Base-by-base conservation (phyloP, 2,113 vertebrate species). In the Riparia riparia region DNA sequence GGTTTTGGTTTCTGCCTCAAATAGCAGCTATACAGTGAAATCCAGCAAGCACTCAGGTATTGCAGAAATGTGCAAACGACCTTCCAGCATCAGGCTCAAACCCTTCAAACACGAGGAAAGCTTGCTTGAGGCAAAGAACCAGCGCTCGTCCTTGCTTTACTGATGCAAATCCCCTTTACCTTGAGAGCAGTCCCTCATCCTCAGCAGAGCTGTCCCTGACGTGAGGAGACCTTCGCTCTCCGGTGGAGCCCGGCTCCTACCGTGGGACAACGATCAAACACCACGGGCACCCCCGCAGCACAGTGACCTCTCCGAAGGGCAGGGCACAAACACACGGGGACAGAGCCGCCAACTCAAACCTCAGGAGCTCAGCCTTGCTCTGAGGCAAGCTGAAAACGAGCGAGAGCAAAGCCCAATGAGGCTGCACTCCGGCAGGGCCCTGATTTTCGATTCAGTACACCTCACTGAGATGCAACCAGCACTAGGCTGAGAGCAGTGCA, bases 1-100 rank as follows among this genome's bases (percentile, higher is more conserved):
- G 45, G 24, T 45, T 93, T 77, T n/a, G 41, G 73, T 39, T 94
- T 96, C 93, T 81, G 93, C 79, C 82, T 86, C 71, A 11, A 96
- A 90, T 78, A 93, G 90, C 56, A 88, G 76, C 90, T 88, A 58
- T 50, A 76, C 42, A 85, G 89, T 54, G 82, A 91, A 95, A 96
- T 87, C 78, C 93, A 86, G 73, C 64, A 80, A 92, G 68, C 85
- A 72, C 57, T 85, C 87, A 78, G 93, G 88, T 94, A 95, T 5
- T 61, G 82, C 74, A 93, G 85, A 81, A 83, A 84, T 45, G 85
- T 73, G 54, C 31, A 77, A 90, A 74, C 60, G 90, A 95, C 96
- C 93, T 96, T 78, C 79, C n/a, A 68, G 76, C 79, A 71, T 58
- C 63, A 71, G 71, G 60, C 74, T 87, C 44, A 56, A 72, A 61